A percentile compares a stretch with the other conserved stretches of the same genome.
These are phyloP conservation scores for Mus pahari DNA, from an alignment of 2,113 vertebrate species.

Conservation along the genomic window DNA sequence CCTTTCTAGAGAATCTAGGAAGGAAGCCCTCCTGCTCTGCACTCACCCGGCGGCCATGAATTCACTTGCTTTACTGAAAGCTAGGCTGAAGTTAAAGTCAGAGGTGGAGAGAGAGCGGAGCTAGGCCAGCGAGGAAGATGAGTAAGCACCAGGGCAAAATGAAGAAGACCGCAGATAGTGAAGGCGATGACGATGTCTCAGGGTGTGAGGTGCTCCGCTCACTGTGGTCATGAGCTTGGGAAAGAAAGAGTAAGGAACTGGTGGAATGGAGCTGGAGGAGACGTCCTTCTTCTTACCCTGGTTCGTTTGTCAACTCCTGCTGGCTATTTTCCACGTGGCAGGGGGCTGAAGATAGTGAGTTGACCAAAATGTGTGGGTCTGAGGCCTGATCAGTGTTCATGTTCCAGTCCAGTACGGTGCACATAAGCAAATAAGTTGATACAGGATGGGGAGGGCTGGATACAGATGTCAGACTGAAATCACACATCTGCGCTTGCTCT, in stretches of 20 bases:
- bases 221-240: background rate
- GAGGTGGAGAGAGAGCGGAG: background rate
- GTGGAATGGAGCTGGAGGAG: background rate
- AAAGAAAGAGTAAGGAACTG: background rate
- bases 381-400: background rate
- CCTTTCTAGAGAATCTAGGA: conserved; percentile 24
- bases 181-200: background rate
- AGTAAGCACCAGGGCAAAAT: background rate
- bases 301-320: background rate
- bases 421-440: background rate
- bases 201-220: background rate
- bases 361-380: background rate
- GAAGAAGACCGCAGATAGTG: background rate
- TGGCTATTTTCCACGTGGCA: background rate
- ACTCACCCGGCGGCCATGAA: background rate
- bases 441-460: background rate
- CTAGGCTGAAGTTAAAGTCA: conserved; percentile 18
- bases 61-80: background rate
- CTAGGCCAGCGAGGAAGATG: background rate
- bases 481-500: background rate
- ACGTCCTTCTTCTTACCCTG: background rate
- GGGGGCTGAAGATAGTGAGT: background rate
- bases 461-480: background rate
- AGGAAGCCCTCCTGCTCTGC: background rate
- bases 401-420: background rate